Evolutionary conservation across 2,113 vertebrate genomes (phyloP).

Genomic region (Meleagris gallopavo): DNA sequence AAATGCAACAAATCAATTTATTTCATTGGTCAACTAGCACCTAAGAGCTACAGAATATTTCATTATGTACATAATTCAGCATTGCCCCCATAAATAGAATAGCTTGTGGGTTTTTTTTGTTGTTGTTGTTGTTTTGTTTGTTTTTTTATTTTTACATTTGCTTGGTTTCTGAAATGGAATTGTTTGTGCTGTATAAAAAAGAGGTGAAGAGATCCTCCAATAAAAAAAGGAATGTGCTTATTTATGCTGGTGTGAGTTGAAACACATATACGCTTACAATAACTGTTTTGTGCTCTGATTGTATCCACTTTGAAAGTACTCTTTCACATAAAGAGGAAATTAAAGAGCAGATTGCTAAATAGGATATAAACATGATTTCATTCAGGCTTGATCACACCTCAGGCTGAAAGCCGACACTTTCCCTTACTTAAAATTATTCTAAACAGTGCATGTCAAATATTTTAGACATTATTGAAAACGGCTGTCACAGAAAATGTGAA

Average conservation of each 20-base stretch:
- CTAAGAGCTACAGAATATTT: constrained; percentile 26
- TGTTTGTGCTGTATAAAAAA: neutral
- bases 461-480: constrained; percentile 65
- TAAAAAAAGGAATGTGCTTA: neutral
- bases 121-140: no score
- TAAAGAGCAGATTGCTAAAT: constrained; percentile 60
- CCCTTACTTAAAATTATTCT: constrained; percentile 68
- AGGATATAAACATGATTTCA: constrained; percentile 46
- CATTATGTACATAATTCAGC: constrained; percentile 11
- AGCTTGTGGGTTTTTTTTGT: neutral
- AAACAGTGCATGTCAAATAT: constrained; percentile 71
- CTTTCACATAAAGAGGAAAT: constrained; percentile 41
- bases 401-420: constrained; percentile 33
- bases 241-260: neutral
- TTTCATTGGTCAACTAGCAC: constrained; percentile 26
- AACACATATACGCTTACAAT: neutral
- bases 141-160: neutral
- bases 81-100: neutral
- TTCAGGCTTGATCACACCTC: constrained; percentile 30
- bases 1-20: constrained; percentile 18
- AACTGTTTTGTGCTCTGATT: neutral
- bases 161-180: neutral
- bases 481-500: constrained; percentile 62
- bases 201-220: fast-evolving
- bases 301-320: constrained; percentile 31